Evolutionary conservation across 2,888 invertebrate species (phyloP), one percentile per base, ranked within the genome.

Genomic region (Clivina fossor): DNA sequence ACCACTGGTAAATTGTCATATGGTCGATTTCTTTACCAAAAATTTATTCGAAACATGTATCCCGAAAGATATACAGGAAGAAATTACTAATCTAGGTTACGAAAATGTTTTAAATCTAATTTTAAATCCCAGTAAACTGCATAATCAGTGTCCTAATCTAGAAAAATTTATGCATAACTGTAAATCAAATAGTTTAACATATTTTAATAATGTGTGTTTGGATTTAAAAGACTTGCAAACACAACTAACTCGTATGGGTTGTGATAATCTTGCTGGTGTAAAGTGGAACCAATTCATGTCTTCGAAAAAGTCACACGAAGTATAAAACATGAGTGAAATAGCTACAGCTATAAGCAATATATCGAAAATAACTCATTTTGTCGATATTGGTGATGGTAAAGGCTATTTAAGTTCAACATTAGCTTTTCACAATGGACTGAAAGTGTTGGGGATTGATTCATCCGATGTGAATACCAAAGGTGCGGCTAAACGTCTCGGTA

Each of bases 321-420:
- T 86, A 0, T 81, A 85, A 69, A 74, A 78, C 9, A 80, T 86
- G 72, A 84, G 86, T 1, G 74, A 74, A 0, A 70, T 87, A 1
- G 78, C 84, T 0, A 77, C 82, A 1, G 76, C 79, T 1, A 67
- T 88, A 5, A 69, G 72, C 15, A 62, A 67, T 11, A 60, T 68
- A 26, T 65, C 68, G 13, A 54, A 70, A 66, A 69, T 72, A 2
- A 63, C 70, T 3, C 78, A 81, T 71, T 75, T 89, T 32, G 78
- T 94, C 11, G 95, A 95, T 69, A 84, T 91, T 33, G 95, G 95
- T 0, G 93, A 93, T 66, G 95, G 95, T 0, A 88, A 90, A 68
- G 95, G 93, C 0, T 90, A 93, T 71, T 75, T 94, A 28, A 87
- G 90, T 33, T 84, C 86, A 0, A 80, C 86, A 8, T 69, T 95